Base-by-base conservation (phyloP, 64 coral and sea anemone genomes). In the Astreopora myriophthalma region DNA sequence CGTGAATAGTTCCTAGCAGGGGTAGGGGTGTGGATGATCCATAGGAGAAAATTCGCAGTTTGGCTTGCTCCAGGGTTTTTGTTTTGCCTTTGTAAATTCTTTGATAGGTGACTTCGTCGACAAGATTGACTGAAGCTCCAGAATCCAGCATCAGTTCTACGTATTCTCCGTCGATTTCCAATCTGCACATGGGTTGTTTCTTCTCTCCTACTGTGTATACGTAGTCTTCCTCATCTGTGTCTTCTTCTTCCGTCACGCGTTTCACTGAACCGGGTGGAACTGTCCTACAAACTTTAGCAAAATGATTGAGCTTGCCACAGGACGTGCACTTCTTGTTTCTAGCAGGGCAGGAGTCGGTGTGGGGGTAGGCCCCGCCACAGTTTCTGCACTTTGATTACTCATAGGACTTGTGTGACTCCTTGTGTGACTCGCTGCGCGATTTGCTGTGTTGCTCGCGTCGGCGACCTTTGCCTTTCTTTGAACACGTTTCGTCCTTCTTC, bases 121-220 rank as follows among this genome's bases (percentile, higher is more conserved):
- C 66, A 12, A 95, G 75, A 60, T 95, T 82, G 25, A 95, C 94
- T 34, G 89, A 84, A 61, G 94, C 81, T 39, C 88, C 94, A 9
- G 94, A 91, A 42, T 95, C 94, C 48, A 95, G 75, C 79, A 95
- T 95, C 60, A 70, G 24, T 85, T 81, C 73, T 34, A 55, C 10
- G 16, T 55, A 55, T 55, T 55, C 49, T 55, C 77, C 76, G 13
- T 91, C 89, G 26, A 91, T 87, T 0, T 88, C 22, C 37, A 95
- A 74, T 11, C 67, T 55, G 77, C 89, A 88, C 29, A 88, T 81
- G 7, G 89, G 89, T 55, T 86, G 86, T 64, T 84, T 75, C 51
- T 79, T 69, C 34, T 75, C 58, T 44, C 76, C 48, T 87, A 60
- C 34, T 80, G 91, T 35, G 33, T 89, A 96, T 19, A 68, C 26